Evolutionary conservation across 2,797 vertebrate genomes (phyloP), one percentile per base, ranked within the genome.

Genomic region (Silurus aristotelis): DNA sequence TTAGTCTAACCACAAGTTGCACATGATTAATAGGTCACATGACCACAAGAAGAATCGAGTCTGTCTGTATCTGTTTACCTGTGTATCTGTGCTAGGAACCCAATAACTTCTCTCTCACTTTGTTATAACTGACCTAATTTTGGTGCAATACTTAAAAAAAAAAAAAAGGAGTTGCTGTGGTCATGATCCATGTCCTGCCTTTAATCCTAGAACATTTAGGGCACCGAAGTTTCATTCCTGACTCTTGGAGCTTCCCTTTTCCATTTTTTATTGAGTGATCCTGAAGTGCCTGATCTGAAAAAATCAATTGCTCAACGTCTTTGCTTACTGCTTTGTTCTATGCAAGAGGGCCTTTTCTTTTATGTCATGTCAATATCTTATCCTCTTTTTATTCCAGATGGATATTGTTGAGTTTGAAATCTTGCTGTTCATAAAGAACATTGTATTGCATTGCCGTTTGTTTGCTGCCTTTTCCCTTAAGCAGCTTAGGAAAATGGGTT

Each of bases 261-360:
- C 38, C 66, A 70, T 56, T 43, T 87, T 20, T 12, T 25, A 38
- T 27, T 72, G 38, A 80, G 9, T n/a, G 17, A 55, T 52, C 3
- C 63, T 55, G 52, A 77, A 83, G 15, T 38, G 15, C 48, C 3
- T 82, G 27, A 46, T 27, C 14, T 82, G 55, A 13, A 80, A 75
- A 72, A 2, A 31, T 73, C 55, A 64, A 22, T 82, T 87, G 64
- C 38, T 56, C 58, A 77, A n/a, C 20, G 73, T 76, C 68, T 25
- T 85, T 38, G 13, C 25, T 55, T 22, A 46, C 38, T 86, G 60
- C 63, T 76, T 73, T 86, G 58, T 81, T 61, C 25, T 85, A 52
- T 3, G 10, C 67, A 25, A 63, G 13, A 25, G 46, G 14, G 48
- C 20, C 22, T 66, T 19, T 82, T 72, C 55, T 27, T 88, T 60